phyloP scores from a whole-genome alignment of 2,888 invertebrate genomes.

The Alloplasta piceator region DNA sequence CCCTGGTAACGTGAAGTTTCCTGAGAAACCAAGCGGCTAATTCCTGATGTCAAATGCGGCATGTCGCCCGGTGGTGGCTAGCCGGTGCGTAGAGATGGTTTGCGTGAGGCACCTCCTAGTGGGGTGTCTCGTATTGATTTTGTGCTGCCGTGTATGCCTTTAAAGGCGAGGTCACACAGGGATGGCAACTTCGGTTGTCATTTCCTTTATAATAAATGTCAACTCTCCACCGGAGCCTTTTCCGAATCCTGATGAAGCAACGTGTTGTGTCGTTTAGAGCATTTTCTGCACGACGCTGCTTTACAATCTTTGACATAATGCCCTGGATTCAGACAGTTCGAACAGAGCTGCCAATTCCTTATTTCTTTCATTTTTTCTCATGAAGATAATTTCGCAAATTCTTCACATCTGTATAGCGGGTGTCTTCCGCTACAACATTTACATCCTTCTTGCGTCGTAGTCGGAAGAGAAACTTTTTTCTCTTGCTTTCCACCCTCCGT shows the following conservation, averaged over 20 bases:
- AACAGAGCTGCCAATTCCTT: slow-evolving; percentile 13
- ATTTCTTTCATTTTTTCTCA: slow-evolving; percentile 27
- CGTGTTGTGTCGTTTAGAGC: slow-evolving; percentile 35
- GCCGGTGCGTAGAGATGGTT: too few species aligned
- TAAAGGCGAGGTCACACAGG: too few species aligned
- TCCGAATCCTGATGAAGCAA: slow-evolving; percentile 34
- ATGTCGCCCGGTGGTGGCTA: too few species aligned
- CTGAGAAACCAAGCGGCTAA: too few species aligned
- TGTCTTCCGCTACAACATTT: slow-evolving; percentile 14
- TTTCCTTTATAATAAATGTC: too few species aligned
- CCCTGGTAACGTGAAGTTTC: too few species aligned
- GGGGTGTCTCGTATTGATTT: too few species aligned
- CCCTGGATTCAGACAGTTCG: slow-evolving; percentile 30
- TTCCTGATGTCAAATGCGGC: too few species aligned
- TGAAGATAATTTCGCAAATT: slow-evolving; percentile 24
- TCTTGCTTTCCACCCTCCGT: slow-evolving; percentile 12
- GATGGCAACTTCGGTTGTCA: too few species aligned
- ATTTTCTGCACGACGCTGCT: slow-evolving; percentile 42
- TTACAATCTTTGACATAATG: slow-evolving; percentile 34
- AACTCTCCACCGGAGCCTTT: slow-evolving; percentile 14
- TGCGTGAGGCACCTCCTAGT: too few species aligned
- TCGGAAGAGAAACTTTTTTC: slow-evolving; percentile 11
- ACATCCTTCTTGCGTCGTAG: slow-evolving; percentile 24
- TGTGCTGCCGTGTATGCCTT: too few species aligned
- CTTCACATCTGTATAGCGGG: slow-evolving; percentile 33